Percentiles rank a stretch among this genome's conserved stretches.
Conservation (phyloP, 2,888 invertebrate genomes). For the Augiades crinisus region DNA sequence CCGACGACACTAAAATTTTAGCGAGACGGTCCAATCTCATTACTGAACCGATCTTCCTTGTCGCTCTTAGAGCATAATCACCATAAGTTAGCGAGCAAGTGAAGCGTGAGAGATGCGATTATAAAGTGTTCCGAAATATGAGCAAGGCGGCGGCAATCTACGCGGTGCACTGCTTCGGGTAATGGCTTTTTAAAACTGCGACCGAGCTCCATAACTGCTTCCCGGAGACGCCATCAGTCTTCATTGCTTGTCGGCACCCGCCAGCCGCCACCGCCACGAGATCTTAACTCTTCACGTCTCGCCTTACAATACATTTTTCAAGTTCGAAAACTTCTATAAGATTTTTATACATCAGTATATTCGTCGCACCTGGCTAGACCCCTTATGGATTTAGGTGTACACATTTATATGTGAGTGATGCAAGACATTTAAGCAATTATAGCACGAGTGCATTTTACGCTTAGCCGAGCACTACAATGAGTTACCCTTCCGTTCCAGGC, state of each 20-base stretch:
- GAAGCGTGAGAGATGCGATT: slow-evolving; percentile 79
- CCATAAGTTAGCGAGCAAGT: slow-evolving; percentile 79
- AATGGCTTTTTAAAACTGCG: slow-evolving; percentile 82
- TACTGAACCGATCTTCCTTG: slow-evolving; percentile 78
- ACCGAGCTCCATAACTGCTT: slow-evolving; percentile 80
- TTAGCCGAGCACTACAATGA: slow-evolving; percentile 23
- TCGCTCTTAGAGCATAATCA: slow-evolving; percentile 79
- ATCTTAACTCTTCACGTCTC: slow-evolving; percentile 68
- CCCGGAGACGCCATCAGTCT: slow-evolving; percentile 79
- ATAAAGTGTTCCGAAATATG: slow-evolving; percentile 81
- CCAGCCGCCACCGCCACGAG: slow-evolving; percentile 59
- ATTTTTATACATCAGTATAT: background rate
- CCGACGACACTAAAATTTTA: slow-evolving; percentile 78
- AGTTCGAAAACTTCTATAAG: background rate
- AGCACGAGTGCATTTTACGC: slow-evolving; percentile 20
- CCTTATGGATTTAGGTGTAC: background rate
- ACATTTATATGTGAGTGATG: background rate
- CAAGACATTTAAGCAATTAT: slow-evolving; percentile 10
- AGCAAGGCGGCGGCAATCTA: slow-evolving; percentile 67
- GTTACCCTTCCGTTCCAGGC: slow-evolving; percentile 50
- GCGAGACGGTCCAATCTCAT: slow-evolving; percentile 79
- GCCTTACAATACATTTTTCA: slow-evolving; percentile 13
- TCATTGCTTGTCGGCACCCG: slow-evolving; percentile 81
- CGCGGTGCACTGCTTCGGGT: slow-evolving; percentile 75
- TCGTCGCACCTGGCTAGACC: background rate